A percentile compares a stretch with the other conserved stretches of the same genome.
Conservation (phyloP, 2,113 vertebrate genomes). For the Suncus etruscus region DNA sequence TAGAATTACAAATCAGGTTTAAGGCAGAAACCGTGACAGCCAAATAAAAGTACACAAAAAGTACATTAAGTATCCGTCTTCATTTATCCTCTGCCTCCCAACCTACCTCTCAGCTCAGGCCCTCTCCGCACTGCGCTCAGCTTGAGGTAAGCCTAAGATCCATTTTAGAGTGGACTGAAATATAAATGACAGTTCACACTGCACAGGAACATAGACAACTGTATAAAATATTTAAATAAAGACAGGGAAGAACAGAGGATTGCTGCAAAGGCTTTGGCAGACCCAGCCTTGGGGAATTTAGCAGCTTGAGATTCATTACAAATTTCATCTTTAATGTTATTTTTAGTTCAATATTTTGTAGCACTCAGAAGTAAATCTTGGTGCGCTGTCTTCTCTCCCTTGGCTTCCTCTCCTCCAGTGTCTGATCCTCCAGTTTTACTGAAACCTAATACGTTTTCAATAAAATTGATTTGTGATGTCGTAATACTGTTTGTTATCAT, state of each 20-base stretch:
- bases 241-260: slow-evolving; percentile 91
- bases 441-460: slow-evolving; percentile 87
- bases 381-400: slow-evolving; percentile 81
- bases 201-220: slow-evolving; percentile 93
- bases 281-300: slow-evolving; percentile 89
- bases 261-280: slow-evolving; percentile 89
- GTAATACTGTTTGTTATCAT: slow-evolving; percentile 77
- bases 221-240: slow-evolving; percentile 98
- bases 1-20: slow-evolving; percentile 91
- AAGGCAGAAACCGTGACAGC: slow-evolving; percentile 91
- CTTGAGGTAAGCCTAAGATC: slow-evolving; percentile 90
- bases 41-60: slow-evolving; percentile 93
- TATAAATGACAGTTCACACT: slow-evolving; percentile 94
- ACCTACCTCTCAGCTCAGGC: slow-evolving; percentile 85
- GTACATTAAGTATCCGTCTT: slow-evolving; percentile 96
- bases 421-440: slow-evolving; percentile 80
- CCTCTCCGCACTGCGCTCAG: slow-evolving; percentile 81
- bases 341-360: slow-evolving; percentile 91
- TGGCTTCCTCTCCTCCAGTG: slow-evolving; percentile 77
- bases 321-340: slow-evolving; percentile 92
- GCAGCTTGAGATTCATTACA: slow-evolving; percentile 90
- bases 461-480: slow-evolving; percentile 86
- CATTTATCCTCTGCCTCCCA: slow-evolving; percentile 89
- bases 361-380: slow-evolving; percentile 89
- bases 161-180: slow-evolving; percentile 93